Conservation (phyloP, 1,140 invertebrate genomes). For the Tribolium castaneum region DNA sequence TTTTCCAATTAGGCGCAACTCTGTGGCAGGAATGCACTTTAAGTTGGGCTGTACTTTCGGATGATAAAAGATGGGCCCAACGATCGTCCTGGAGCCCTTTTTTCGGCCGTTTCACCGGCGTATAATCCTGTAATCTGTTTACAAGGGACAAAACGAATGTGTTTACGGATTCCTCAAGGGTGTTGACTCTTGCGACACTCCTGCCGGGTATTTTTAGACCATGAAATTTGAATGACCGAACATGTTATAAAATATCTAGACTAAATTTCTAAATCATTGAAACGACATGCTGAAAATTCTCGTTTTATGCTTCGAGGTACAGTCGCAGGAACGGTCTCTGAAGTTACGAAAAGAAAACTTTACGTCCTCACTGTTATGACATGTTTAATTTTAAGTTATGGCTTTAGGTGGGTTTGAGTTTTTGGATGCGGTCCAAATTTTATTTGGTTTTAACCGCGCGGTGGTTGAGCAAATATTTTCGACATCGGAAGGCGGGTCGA, state of each 20-base stretch:
- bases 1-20: neutral
- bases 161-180: conserved; percentile 39
- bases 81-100: neutral
- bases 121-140: conserved; percentile 17
- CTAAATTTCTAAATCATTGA: conserved; percentile 40
- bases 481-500: conserved; percentile 23
- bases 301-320: neutral
- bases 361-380: neutral
- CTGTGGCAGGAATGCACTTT: too few species aligned
- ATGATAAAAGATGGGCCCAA: too few species aligned
- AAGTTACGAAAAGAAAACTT: neutral
- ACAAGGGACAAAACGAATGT: conserved; percentile 38
- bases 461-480: conserved; percentile 28
- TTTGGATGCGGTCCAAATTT: conserved; percentile 2
- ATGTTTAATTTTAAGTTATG: conserved; percentile 31
- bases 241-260: conserved; percentile 28
- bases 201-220: conserved; percentile 23
- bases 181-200: conserved; percentile 29
- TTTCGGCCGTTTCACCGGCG: neutral
- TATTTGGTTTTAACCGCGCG: conserved; percentile 7
- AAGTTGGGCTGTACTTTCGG: too few species aligned
- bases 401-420: neutral
- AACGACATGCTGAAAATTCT: neutral
- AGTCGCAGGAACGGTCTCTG: neutral
- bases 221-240: conserved; percentile 33